phyloP scores from a whole-genome alignment of 2,797 vertebrate species.

The Acanthurus tractus region DNA sequence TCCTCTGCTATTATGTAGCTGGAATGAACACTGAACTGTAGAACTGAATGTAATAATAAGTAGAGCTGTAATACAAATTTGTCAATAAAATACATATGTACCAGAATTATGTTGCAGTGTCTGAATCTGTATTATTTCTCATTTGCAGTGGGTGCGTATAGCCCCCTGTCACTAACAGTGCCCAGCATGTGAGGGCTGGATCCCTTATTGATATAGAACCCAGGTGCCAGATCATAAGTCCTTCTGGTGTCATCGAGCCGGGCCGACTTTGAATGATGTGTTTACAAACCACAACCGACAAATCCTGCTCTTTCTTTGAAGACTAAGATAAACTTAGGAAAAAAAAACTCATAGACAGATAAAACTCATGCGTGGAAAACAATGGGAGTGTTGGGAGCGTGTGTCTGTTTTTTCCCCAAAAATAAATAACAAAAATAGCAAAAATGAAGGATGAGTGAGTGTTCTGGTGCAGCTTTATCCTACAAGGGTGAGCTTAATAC shows the following conservation, averaged over 20 bases:
- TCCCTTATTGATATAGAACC: too few species aligned
- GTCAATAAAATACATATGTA: constrained; percentile 1
- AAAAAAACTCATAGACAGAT: not conserved
- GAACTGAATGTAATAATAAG: not conserved
- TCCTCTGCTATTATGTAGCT: not conserved
- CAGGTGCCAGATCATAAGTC: too few species aligned
- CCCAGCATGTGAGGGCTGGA: too few species aligned
- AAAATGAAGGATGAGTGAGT: constrained; percentile 9
- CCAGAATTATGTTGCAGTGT: too few species aligned
- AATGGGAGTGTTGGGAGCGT: not conserved
- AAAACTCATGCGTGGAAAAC: not conserved
- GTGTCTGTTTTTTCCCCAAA: not conserved
- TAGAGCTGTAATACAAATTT: not conserved
- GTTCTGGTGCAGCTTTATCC: constrained; percentile 13
- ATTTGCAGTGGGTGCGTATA: too few species aligned
- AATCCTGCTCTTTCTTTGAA: too few species aligned
- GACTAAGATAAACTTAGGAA: too few species aligned
- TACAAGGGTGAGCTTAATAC: constrained; percentile 10
- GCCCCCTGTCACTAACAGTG: too few species aligned
- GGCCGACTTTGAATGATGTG: too few species aligned
- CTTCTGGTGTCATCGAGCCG: too few species aligned
- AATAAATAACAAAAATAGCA: constrained; percentile 23
- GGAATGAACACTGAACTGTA: not conserved
- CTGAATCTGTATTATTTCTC: too few species aligned
- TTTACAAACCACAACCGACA: too few species aligned